These are phyloP conservation scores for Drosophila bocqueti DNA, from an alignment of 1,140 invertebrate species.

Conservation along the genomic window DNA sequence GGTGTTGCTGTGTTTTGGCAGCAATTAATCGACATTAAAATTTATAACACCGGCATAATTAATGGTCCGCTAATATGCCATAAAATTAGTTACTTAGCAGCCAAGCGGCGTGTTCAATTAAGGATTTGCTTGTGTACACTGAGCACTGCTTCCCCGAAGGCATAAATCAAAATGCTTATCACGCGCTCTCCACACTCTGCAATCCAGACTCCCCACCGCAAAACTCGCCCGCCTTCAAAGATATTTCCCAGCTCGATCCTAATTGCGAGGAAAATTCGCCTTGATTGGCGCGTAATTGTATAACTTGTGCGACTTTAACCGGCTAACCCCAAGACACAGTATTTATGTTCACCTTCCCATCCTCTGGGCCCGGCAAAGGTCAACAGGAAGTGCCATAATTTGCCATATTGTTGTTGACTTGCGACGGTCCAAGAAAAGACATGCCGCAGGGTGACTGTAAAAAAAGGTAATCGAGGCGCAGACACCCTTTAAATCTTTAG, in stretches of 20 bases:
- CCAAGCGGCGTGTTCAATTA: slow-evolving; percentile 70
- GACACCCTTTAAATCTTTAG: slow-evolving; percentile 1
- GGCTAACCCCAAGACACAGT: slow-evolving; percentile 33
- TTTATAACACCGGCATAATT: slow-evolving; percentile 79
- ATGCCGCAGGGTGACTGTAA: background rate
- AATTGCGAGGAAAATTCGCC: slow-evolving; percentile 52
- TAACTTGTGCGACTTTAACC: slow-evolving; percentile 65
- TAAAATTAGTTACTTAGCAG: slow-evolving; percentile 81
- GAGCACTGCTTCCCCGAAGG: slow-evolving; percentile 55
- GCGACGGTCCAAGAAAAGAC: slow-evolving; percentile 44
- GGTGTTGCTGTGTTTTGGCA: slow-evolving; percentile 72
- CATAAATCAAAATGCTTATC: slow-evolving; percentile 84
- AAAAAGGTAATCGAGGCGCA: background rate
- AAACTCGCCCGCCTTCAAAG: slow-evolving; percentile 38
- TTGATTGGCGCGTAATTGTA: slow-evolving; percentile 75
- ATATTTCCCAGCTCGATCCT: slow-evolving; percentile 22
- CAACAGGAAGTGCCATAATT: slow-evolving; percentile 79
- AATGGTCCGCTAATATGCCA: slow-evolving; percentile 82
- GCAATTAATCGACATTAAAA: slow-evolving; percentile 84
- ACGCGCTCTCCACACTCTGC: slow-evolving; percentile 60
- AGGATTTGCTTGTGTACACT: slow-evolving; percentile 66
- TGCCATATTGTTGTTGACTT: slow-evolving; percentile 71
- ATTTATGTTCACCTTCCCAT: slow-evolving; percentile 4
- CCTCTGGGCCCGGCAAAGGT: slow-evolving; percentile 48
- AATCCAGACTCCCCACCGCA: slow-evolving; percentile 3